Conservation (phyloP, 2,797 vertebrate species). For the Peromyscus nudipes region DNA sequence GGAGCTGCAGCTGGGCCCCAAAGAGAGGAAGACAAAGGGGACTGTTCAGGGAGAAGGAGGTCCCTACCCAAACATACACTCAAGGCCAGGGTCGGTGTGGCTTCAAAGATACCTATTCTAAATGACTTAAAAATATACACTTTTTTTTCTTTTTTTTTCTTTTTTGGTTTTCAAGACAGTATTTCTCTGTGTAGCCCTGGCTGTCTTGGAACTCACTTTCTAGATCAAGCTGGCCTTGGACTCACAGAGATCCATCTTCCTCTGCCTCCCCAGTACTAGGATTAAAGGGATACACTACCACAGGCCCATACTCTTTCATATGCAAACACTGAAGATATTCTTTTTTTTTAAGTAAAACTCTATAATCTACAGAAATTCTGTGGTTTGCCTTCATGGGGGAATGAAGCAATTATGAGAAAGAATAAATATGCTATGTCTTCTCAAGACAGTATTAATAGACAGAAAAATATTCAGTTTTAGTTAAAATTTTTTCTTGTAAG, state of each 20-base stretch:
- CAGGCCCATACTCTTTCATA: constrained; percentile 60
- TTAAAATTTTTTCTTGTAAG: not conserved
- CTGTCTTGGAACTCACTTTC: not conserved
- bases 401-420: not conserved
- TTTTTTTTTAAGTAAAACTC: constrained; percentile 76
- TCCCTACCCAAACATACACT: constrained; percentile 83
- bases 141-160: not conserved
- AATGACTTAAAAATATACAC: constrained; percentile 67
- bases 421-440: not conserved
- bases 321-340: not conserved
- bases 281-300: fast-evolving
- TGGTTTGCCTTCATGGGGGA: constrained; percentile 86
- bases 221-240: not conserved
- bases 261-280: not conserved
- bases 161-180: not conserved
- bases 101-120: constrained; percentile 75
- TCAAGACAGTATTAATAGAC: not conserved
- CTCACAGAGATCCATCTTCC: not conserved
- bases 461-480: not conserved
- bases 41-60: constrained; percentile 85
- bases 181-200: not conserved
- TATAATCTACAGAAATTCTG: constrained; percentile 84
- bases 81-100: constrained; percentile 80
- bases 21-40: constrained; percentile 74
- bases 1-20: constrained; percentile 89